These are phyloP conservation scores for Dolichallabes microphthalmus DNA, from an alignment of 2,113 vertebrate species.

Conservation along the genomic window DNA sequence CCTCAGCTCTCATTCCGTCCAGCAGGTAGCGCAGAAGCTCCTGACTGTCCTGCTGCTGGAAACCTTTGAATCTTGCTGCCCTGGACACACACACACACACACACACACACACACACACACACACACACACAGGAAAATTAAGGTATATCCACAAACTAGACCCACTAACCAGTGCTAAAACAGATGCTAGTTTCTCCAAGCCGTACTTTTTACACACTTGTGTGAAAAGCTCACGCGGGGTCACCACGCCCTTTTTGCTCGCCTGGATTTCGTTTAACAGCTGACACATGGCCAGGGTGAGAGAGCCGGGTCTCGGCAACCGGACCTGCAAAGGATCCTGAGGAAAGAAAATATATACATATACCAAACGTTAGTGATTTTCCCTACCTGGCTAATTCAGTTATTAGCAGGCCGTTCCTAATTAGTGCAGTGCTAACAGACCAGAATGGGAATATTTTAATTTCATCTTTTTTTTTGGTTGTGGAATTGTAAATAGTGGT, in stretches of 20 bases:
- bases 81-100: constrained; percentile 64
- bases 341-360: not conserved
- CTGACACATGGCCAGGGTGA: constrained; percentile 88
- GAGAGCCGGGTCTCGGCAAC: constrained; percentile 82
- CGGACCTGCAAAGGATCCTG: constrained; percentile 82
- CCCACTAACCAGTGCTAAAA: not conserved
- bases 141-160: not conserved
- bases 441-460: too few relatives aligned
- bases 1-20: constrained; percentile 93
- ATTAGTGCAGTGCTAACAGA: not conserved
- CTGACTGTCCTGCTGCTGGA: constrained; percentile 97
- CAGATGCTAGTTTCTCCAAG: constrained; percentile 32
- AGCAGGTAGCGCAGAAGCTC: constrained; percentile 92
- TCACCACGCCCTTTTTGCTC: constrained; percentile 82
- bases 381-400: not conserved
- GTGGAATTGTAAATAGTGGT: not conserved
- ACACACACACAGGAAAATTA: not conserved
- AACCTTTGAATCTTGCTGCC: constrained; percentile 92
- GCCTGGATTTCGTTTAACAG: constrained; percentile 89
- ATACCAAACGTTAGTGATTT: not conserved
- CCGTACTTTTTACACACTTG: constrained; percentile 99
- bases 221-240: constrained; percentile 87
- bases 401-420: not conserved
- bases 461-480: too few relatives aligned
- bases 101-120: constrained; percentile 1